Evolutionary conservation across 2,797 vertebrate species (phyloP).

Genomic region (Thalassophryne amazonica): DNA sequence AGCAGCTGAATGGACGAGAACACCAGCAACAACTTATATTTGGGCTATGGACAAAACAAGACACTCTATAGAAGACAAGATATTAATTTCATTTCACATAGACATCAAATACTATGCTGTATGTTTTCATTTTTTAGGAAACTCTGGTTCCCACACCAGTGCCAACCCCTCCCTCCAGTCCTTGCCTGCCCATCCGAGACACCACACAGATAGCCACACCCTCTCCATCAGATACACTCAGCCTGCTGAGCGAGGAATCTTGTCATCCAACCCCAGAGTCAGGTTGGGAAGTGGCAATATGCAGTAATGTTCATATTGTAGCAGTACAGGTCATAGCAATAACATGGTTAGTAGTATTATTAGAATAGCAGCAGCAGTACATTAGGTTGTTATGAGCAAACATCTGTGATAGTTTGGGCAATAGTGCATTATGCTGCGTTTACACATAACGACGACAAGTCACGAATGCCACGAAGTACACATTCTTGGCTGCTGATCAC

Average conservation of each 20-base stretch:
- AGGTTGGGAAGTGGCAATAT: conserved; percentile 15
- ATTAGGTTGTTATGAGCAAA: too few species aligned
- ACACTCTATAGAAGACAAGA: too few species aligned
- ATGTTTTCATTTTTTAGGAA: conserved; percentile 49
- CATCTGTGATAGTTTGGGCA: too few species aligned
- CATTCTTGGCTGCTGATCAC: too few species aligned
- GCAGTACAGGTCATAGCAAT: too few species aligned
- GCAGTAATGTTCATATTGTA: background rate
- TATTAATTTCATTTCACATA: too few species aligned
- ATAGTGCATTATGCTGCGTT: too few species aligned
- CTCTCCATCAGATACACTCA: conserved; percentile 71
- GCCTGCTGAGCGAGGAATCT: conserved; percentile 42
- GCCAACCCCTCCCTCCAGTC: conserved; percentile 82
- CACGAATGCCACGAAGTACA: too few species aligned
- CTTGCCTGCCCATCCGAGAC: conserved; percentile 45
- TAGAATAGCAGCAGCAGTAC: background rate
- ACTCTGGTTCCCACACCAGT: conserved; percentile 67
- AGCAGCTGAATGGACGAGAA: too few species aligned
- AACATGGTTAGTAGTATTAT: background rate
- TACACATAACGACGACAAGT: too few species aligned
- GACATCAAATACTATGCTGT: background rate
- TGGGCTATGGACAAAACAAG: too few species aligned
- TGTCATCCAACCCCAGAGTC: conserved; percentile 13
- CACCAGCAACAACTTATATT: too few species aligned
- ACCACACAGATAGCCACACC: conserved; percentile 77